Evolutionary conservation across 37 sponge, comb jelly and placozoan genomes (phyloP).

Genomic region (Beroe ovata): DNA sequence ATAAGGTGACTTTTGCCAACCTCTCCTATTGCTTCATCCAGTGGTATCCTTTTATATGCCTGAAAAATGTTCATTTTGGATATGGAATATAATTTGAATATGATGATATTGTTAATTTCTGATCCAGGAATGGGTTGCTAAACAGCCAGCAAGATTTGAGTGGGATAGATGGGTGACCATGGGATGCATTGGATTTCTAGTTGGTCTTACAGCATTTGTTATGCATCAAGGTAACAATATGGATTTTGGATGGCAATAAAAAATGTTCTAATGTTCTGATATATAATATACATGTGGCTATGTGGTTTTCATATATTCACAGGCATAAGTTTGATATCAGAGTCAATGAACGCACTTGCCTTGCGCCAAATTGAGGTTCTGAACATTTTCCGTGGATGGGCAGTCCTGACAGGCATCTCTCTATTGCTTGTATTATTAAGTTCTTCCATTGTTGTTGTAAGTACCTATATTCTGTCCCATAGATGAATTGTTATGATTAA

Average conservation of each 20-base stretch:
- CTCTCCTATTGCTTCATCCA: background rate
- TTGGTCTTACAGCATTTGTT: constrained; percentile 70
- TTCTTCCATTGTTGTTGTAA: constrained; percentile 56
- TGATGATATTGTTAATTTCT: too few species aligned
- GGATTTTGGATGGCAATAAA: background rate
- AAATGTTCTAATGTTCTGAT: too few species aligned
- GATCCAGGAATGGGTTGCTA: constrained; percentile 70
- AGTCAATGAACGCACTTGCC: constrained; percentile 14
- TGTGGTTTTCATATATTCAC: too few species aligned
- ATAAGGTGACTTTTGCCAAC: constrained; percentile 51
- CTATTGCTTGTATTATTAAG: constrained; percentile 17
- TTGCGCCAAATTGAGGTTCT: background rate
- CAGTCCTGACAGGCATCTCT: constrained; percentile 20
- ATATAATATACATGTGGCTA: too few species aligned
- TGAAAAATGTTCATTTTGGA: background rate
- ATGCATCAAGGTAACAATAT: constrained; percentile 66
- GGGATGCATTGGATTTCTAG: constrained; percentile 70
- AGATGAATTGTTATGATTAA: too few species aligned
- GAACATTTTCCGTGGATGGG: constrained; percentile 11
- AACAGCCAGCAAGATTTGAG: constrained; percentile 69
- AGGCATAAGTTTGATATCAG: constrained; percentile 33
- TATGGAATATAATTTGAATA: too few species aligned
- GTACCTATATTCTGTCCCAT: too few species aligned
- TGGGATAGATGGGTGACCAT: constrained; percentile 73
- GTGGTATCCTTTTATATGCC: background rate